These are phyloP conservation scores for Xiphydria camelus DNA, from an alignment of 2,888 invertebrate species.

Conservation along the genomic window DNA sequence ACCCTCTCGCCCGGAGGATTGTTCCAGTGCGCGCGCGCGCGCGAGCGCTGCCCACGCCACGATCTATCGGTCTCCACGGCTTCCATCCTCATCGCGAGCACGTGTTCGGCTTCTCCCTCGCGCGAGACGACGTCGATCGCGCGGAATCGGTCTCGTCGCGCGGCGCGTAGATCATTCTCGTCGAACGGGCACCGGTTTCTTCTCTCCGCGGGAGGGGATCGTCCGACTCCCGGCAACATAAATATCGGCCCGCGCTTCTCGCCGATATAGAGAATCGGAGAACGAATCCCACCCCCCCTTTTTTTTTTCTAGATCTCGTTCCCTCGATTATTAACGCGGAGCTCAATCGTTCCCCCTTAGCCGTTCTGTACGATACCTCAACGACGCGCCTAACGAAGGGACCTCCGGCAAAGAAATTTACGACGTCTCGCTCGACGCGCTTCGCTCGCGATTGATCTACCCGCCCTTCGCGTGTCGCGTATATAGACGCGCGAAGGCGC, in stretches of 20 bases:
- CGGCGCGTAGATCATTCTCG: constrained; percentile 17
- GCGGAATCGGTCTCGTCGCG: background rate
- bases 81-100: constrained; percentile 10
- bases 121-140: background rate
- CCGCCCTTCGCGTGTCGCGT: no score
- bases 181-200: constrained; percentile 13
- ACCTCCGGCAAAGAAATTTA: no score
- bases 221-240: constrained; percentile 12
- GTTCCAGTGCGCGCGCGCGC: constrained; percentile 14
- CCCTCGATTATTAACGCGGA: no score
- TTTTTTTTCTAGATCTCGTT: no score
- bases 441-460: no score
- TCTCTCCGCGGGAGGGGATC: constrained; percentile 6
- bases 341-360: no score
- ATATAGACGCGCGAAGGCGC: no score
- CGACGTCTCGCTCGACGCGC: no score
- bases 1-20: constrained; percentile 15
- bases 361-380: no score
- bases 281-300: no score
- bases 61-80: no score
- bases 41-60: constrained; percentile 14
- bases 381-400: no score
- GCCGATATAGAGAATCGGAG: background rate
- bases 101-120: constrained; percentile 10
- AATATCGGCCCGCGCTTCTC: constrained; percentile 5